Percentiles rank a stretch among this genome's conserved stretches.
These are phyloP conservation scores for Amphiprion percula DNA, from an alignment of 2,113 vertebrate species.

Conservation along the genomic window DNA sequence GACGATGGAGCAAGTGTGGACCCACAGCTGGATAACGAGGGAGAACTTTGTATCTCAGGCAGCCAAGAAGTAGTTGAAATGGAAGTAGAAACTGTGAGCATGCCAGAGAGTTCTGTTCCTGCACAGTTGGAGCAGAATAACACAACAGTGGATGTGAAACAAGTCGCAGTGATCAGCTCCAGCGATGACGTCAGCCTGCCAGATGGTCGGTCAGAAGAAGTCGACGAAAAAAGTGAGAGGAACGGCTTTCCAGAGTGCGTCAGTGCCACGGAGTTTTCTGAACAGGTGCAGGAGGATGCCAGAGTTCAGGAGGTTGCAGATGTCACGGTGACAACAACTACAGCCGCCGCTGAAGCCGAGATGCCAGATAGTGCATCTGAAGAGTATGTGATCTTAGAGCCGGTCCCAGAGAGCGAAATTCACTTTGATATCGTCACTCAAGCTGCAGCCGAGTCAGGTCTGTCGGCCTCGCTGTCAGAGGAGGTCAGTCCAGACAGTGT, in stretches of 20 bases:
- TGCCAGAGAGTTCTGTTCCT: constrained; percentile 23
- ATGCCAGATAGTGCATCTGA: constrained; percentile 55
- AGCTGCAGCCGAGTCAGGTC: constrained; percentile 73
- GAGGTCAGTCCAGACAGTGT: constrained; percentile 22
- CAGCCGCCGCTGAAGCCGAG: constrained; percentile 4
- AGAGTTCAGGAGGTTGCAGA: constrained; percentile 30
- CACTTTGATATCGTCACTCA: constrained; percentile 76
- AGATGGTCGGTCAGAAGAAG: constrained; percentile 44
- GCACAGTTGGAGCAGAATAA: constrained; percentile 49
- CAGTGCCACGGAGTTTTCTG: constrained; percentile 32
- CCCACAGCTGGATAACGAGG: constrained; percentile 18
- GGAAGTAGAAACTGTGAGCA: constrained; percentile 17
- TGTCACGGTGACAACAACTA: constrained; percentile 1
- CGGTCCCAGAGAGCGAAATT: constrained; percentile 58
- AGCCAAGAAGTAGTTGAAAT: constrained; percentile 44
- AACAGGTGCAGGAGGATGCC: constrained; percentile 44
- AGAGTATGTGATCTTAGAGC: constrained; percentile 71
- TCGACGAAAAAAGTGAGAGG: constrained; percentile 19
- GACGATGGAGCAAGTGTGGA: constrained; percentile 4
- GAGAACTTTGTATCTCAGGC: constrained; percentile 34
- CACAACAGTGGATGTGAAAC: constrained; percentile 32
- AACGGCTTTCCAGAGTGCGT: constrained; percentile 30
- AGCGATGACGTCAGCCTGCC: constrained; percentile 49
- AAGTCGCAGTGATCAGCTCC: constrained; percentile 48
- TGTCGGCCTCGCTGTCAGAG: constrained; percentile 49